These are phyloP conservation scores for Eospalax fontanierii DNA, from an alignment of 2,797 vertebrate species.

Conservation along the genomic window DNA sequence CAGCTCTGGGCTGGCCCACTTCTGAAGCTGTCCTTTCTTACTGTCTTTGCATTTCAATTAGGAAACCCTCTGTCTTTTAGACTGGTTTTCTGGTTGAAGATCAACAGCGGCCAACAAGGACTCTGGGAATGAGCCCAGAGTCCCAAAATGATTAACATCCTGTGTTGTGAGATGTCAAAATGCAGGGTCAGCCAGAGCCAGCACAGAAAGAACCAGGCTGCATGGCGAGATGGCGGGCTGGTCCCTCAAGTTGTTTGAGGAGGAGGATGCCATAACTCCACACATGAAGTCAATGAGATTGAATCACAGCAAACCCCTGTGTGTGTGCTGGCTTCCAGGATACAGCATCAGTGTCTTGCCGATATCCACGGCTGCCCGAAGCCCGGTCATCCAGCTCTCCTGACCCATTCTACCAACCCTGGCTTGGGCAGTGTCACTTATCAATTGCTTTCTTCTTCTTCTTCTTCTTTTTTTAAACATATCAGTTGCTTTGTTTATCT, in stretches of 20 bases:
- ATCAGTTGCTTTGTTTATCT: conserved; percentile 83
- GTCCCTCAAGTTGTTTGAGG: neutral
- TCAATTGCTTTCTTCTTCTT: conserved; percentile 80
- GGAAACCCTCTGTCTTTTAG: conserved; percentile 68
- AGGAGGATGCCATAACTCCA: conserved; percentile 30
- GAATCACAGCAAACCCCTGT: neutral
- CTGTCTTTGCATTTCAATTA: conserved; percentile 56
- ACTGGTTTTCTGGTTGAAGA: conserved; percentile 70
- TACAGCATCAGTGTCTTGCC: neutral
- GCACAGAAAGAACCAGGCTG: neutral
- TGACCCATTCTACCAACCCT: neutral
- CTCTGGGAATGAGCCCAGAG: conserved; percentile 72
- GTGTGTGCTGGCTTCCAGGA: neutral
- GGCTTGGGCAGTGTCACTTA: conserved; percentile 36
- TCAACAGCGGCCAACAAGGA: conserved; percentile 65
- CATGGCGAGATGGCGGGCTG: neutral
- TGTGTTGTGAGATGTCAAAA: conserved; percentile 66
- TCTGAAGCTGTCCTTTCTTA: no score
- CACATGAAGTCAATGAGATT: neutral
- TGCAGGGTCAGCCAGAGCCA: conserved; percentile 1
- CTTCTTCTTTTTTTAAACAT: neutral
- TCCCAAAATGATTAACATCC: conserved; percentile 76
- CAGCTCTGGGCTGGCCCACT: neutral
- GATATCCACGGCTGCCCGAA: neutral
- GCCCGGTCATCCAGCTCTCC: neutral